phyloP scores from a whole-genome alignment of 30 jellyfish, hydroid and myxozoan genomes.

The Nemopilema nomurai region DNA sequence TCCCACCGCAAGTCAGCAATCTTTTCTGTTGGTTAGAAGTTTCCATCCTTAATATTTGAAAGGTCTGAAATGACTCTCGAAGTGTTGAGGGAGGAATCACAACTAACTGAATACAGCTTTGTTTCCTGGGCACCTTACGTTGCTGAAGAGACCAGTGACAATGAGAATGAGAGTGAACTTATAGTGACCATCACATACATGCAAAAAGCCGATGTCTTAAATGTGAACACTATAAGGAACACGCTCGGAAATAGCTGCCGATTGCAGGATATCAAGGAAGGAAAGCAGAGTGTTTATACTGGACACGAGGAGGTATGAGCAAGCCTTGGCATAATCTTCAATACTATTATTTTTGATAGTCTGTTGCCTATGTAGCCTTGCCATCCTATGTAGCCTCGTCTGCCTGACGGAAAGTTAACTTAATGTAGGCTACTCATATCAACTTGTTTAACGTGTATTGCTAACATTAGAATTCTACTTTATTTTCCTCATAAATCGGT shows the following conservation, averaged over 20 bases:
- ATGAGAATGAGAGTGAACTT: constrained; percentile 52
- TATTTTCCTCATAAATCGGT: no score
- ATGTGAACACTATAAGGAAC: constrained; percentile 40
- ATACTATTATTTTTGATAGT: no score
- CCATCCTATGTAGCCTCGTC: no score
- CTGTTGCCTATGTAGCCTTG: no score
- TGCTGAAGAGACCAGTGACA: constrained; percentile 43
- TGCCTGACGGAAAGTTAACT: no score
- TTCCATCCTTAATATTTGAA: background rate
- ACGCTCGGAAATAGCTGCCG: constrained; percentile 19
- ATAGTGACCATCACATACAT: constrained; percentile 72
- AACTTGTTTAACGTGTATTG: no score
- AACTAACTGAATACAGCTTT: constrained; percentile 40
- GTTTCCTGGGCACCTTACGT: constrained; percentile 84
- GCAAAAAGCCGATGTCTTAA: constrained; percentile 57
- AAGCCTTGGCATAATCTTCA: no score
- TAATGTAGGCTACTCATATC: no score
- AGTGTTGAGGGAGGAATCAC: constrained; percentile 18
- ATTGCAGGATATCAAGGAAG: constrained; percentile 39
- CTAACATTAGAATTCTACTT: no score
- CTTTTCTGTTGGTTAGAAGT: no score
- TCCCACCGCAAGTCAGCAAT: background rate
- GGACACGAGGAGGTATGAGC: constrained; percentile 88
- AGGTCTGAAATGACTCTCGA: background rate
- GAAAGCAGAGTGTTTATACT: constrained; percentile 38